Evolutionary conservation across 2,797 vertebrate genomes (phyloP).

Genomic region (Australoheros facetus): DNA sequence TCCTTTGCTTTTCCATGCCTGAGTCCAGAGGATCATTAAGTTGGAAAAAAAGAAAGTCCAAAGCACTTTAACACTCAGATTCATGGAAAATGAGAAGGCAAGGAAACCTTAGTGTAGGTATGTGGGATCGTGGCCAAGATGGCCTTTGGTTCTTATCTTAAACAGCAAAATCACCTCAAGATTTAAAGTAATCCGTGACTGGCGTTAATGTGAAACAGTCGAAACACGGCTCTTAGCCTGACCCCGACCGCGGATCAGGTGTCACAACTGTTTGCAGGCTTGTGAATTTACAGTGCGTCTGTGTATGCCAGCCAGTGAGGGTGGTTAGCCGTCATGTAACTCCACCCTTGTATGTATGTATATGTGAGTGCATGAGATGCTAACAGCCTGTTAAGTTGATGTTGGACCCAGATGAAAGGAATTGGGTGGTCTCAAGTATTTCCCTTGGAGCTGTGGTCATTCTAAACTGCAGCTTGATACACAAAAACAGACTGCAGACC

Average conservation of each 20-base stretch:
- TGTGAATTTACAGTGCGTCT: constrained; percentile 17
- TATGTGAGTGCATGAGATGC: constrained; percentile 24
- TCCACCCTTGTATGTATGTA: constrained; percentile 26
- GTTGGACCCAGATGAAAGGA: constrained; percentile 70
- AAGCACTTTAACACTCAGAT: constrained; percentile 57
- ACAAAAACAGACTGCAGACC: constrained; percentile 54
- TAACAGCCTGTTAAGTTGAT: constrained; percentile 57
- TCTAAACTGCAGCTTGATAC: constrained; percentile 32
- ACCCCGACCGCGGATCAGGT: constrained; percentile 1
- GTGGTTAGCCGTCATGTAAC: constrained; percentile 13
- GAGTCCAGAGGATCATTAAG: constrained; percentile 65
- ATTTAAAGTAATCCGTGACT: not conserved
- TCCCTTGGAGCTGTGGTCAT: constrained; percentile 43
- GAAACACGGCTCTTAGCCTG: not conserved
- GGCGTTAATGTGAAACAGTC: not conserved
- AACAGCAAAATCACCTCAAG: constrained; percentile 6
- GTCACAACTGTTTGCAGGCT: constrained; percentile 21
- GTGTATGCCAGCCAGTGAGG: not conserved
- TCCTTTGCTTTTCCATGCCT: constrained; percentile 68
- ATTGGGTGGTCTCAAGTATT: constrained; percentile 38
- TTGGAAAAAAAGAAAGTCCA: constrained; percentile 45
- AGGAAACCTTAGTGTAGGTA: constrained; percentile 6
- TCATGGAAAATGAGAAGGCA: constrained; percentile 45
- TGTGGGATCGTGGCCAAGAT: not conserved
- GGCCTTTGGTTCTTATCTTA: constrained; percentile 15